These are phyloP conservation scores for Propithecus perrieri DNA, from an alignment of 2,797 vertebrate species.

Conservation along the genomic window DNA sequence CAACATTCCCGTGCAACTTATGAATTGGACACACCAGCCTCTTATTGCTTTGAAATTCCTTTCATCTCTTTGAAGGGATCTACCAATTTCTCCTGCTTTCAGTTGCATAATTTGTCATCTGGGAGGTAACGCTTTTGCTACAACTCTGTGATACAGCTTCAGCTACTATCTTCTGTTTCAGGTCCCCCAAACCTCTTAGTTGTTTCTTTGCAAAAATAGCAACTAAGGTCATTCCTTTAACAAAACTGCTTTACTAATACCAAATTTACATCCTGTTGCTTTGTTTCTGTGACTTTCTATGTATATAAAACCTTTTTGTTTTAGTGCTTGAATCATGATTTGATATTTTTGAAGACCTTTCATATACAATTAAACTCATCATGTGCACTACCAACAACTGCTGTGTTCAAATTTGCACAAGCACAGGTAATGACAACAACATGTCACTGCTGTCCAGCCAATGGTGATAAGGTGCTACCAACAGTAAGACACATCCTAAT, in stretches of 20 bases:
- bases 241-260: neutral
- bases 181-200: neutral
- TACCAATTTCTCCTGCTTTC: neutral
- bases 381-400: neutral
- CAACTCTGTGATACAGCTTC: neutral
- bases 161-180: neutral
- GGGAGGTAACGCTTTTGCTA: neutral
- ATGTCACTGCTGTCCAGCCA: neutral
- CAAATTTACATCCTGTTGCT: neutral
- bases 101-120: neutral
- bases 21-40: neutral
- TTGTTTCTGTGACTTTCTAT: neutral
- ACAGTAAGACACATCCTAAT: neutral
- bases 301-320: neutral
- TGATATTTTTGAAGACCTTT: neutral
- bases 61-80: slow-evolving; percentile 1
- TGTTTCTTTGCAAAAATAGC: neutral
- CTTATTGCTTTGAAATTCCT: neutral
- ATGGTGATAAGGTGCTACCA: neutral
- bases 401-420: neutral
- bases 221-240: neutral
- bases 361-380: neutral
- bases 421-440: neutral
- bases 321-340: neutral
- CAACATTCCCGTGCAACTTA: neutral